phyloP scores from a whole-genome alignment of 2,113 vertebrate species.

The Connochaetes taurinus region DNA sequence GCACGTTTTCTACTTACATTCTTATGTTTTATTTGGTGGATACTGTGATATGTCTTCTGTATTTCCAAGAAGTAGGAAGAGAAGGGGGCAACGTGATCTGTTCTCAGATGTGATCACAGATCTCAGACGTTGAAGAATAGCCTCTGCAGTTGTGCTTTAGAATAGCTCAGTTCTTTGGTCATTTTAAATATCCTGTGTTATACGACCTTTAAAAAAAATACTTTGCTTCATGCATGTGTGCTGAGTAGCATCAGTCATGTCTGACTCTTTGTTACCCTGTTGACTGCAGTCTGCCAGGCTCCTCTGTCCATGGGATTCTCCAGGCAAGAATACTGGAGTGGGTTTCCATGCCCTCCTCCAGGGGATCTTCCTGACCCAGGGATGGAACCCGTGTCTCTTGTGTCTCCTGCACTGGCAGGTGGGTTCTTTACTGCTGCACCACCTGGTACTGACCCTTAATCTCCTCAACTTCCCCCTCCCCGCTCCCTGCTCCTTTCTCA shows the following conservation, averaged over 20 bases:
- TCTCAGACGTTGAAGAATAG: not conserved
- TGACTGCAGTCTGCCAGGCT: not conserved
- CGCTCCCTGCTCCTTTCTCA: not conserved
- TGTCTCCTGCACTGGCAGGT: not conserved
- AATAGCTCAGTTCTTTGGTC: not conserved
- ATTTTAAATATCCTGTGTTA: not conserved
- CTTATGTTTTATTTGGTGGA: not conserved
- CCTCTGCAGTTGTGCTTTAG: not conserved
- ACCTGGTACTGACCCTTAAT: not conserved
- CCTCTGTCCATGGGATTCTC: not conserved
- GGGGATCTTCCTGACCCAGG: not conserved
- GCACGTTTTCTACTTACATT: not conserved
- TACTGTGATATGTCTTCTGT: not conserved
- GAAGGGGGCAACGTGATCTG: not conserved
- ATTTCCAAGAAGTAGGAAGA: not conserved
- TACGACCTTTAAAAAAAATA: not conserved
- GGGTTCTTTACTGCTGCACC: not conserved
- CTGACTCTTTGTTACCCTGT: not conserved
- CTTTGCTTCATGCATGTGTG: not conserved
- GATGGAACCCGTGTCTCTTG: not conserved
- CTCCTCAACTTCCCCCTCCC: not conserved
- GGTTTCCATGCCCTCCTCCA: not conserved
- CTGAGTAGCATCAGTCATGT: not conserved
- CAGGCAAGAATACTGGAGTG: not conserved
- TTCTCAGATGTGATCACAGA: not conserved